A percentile compares a stretch with the other conserved stretches of the same genome.
These are phyloP conservation scores for Colletes latitarsis DNA, from an alignment of 1,140 invertebrate genomes.

Conservation along the genomic window DNA sequence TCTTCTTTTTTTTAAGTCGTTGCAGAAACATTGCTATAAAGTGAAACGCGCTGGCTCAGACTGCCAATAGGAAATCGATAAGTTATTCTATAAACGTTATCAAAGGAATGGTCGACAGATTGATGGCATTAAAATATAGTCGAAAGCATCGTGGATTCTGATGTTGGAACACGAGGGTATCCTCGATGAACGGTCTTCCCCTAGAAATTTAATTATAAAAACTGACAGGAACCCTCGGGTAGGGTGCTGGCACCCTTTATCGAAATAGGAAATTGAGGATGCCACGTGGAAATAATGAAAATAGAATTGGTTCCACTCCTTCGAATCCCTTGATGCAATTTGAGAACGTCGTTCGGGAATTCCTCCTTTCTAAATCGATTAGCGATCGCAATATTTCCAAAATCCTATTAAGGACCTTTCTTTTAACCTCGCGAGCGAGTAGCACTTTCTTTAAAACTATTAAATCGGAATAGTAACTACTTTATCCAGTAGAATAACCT, in stretches of 20 bases:
- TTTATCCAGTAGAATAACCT: too few species aligned
- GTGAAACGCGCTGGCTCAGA: constrained; percentile 32
- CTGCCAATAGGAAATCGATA: constrained; percentile 67
- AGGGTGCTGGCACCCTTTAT: constrained; percentile 38
- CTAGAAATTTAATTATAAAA: constrained; percentile 47
- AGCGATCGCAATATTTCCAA: not conserved
- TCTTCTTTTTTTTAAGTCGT: constrained; percentile 7
- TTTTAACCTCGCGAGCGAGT: not conserved
- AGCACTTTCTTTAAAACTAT: not conserved
- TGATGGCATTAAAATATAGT: constrained; percentile 42
- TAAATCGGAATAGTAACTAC: not conserved
- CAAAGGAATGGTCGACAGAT: constrained; percentile 52
- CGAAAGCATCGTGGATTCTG: constrained; percentile 33
- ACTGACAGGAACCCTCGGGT: constrained; percentile 29
- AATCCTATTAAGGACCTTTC: not conserved
- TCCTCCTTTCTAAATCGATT: not conserved
- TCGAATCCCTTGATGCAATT: constrained; percentile 31
- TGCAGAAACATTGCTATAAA: constrained; percentile 51
- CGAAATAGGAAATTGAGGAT: constrained; percentile 45
- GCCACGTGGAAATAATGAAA: constrained; percentile 52
- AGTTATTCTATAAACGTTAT: constrained; percentile 48
- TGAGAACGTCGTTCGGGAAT: not conserved
- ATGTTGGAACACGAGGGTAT: not conserved
- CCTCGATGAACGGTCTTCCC: not conserved
- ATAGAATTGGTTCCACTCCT: constrained; percentile 39